Conservation (phyloP, 2,888 invertebrate genomes). For the Pyrgus malvae region DNA sequence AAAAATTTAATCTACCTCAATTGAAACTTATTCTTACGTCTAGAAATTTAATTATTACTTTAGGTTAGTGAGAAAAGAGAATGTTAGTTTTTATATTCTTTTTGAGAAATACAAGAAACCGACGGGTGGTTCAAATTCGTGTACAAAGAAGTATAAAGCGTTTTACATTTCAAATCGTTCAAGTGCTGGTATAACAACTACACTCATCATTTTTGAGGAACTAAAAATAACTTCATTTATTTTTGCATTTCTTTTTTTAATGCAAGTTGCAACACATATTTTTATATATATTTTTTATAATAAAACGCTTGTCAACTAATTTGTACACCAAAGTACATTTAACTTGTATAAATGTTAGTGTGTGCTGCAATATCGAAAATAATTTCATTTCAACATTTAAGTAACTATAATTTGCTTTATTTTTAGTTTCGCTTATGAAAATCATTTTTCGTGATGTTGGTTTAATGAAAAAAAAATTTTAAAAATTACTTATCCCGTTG, state of each 20-base stretch:
- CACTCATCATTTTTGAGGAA: too few relatives aligned
- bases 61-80: constrained; percentile 72
- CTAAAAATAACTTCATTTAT: too few relatives aligned
- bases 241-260: too few relatives aligned
- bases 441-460: constrained; percentile 38
- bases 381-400: constrained; percentile 58
- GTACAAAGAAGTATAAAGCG: constrained; percentile 29
- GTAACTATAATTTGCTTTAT: constrained; percentile 62
- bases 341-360: constrained; percentile 51
- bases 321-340: constrained; percentile 29
- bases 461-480: constrained; percentile 43
- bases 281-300: too few relatives aligned
- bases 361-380: constrained; percentile 70
- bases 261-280: too few relatives aligned
- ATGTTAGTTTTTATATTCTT: constrained; percentile 53
- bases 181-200: too few relatives aligned
- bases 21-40: constrained; percentile 74
- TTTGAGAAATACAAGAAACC: constrained; percentile 59
- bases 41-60: constrained; percentile 71
- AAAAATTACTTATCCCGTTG: constrained; percentile 15
- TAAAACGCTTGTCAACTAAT: constrained; percentile 10
- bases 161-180: too few relatives aligned
- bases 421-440: constrained; percentile 41
- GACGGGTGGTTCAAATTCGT: constrained; percentile 44
- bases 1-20: constrained; percentile 82